Evolutionary conservation across 1,140 invertebrate species (phyloP), one percentile per base, ranked within the genome.

Genomic region (Megalopta genalis): DNA sequence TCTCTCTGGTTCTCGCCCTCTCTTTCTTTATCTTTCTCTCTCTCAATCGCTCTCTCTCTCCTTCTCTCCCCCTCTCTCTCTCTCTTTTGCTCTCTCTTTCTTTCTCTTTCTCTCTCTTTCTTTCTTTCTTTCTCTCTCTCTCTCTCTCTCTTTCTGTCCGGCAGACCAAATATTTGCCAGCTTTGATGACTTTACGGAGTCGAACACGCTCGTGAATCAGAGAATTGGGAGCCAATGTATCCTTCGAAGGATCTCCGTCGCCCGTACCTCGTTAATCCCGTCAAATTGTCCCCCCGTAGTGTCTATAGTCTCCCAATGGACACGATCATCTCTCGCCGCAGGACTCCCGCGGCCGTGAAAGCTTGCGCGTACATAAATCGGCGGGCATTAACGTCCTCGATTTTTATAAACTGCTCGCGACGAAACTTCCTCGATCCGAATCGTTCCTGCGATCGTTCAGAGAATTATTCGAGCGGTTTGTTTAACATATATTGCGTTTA

Each of bases 161-260:
- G 21, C 64, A 86, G 54, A 83, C 80, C 82, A 90, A 90, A 90
- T 90, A 90, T 90, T 90, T 90, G 87, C 84, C 87, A 81, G 77
- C 59, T 82, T 86, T 85, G 85, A 89, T 87, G 79, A 80, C 85
- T 88, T 84, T 83, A 78, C 82, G 60, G 64, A 77, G 65, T 74
- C 72, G 74, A 72, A 85, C 71, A 77, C 69, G 78, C 64, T 76
- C 73, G 68, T 80, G 74, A 83, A 83, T 74, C 72, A 42, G 77
- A 49, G 60, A 82, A 77, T 77, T 80, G 60, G 73, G 57, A 82
- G 77, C 76, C 52, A 60, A 71, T 77, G 70, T 73, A 77, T 84
- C 74, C 60, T 68, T 74, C 62, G 59, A 63, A 73, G 37, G 60
- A 69, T 69, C 39, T 72, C 71, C 23, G 54, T 57, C 59, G 68